phyloP scores from a whole-genome alignment of 2,113 vertebrate genomes.

The Semnornis frantzii region DNA sequence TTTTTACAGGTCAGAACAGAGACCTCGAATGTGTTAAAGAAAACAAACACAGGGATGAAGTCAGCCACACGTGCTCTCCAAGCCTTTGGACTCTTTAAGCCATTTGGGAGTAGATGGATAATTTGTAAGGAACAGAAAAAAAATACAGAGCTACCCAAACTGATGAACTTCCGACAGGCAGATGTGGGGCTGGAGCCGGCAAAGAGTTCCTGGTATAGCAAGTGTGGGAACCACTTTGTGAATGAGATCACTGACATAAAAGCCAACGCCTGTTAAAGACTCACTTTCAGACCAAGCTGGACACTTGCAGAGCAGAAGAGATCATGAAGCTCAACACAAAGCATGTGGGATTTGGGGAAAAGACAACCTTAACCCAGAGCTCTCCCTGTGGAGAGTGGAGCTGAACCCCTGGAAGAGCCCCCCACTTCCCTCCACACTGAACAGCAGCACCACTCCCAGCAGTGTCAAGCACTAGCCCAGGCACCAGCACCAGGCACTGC shows the following conservation, averaged over 20 bases:
- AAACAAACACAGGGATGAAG: constrained; percentile 17
- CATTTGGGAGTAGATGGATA: fast-evolving
- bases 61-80: neutral
- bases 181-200: neutral
- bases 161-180: neutral
- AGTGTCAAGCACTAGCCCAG: neutral
- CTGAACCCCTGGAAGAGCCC: neutral
- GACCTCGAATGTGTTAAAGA: neutral
- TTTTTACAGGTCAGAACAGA: constrained; percentile 36
- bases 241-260: neutral
- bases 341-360: neutral
- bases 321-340: neutral
- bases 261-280: neutral
- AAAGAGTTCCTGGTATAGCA: neutral
- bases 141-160: neutral
- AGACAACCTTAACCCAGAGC: neutral
- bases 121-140: neutral
- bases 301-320: neutral
- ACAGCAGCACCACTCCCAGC: neutral
- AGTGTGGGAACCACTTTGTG: neutral
- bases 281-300: neutral
- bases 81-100: neutral
- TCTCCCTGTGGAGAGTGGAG: neutral
- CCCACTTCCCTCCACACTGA: neutral
- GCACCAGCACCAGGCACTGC: neutral